phyloP scores from a whole-genome alignment of 2,797 vertebrate genomes.

The Melanotaenia maccullochi region DNA sequence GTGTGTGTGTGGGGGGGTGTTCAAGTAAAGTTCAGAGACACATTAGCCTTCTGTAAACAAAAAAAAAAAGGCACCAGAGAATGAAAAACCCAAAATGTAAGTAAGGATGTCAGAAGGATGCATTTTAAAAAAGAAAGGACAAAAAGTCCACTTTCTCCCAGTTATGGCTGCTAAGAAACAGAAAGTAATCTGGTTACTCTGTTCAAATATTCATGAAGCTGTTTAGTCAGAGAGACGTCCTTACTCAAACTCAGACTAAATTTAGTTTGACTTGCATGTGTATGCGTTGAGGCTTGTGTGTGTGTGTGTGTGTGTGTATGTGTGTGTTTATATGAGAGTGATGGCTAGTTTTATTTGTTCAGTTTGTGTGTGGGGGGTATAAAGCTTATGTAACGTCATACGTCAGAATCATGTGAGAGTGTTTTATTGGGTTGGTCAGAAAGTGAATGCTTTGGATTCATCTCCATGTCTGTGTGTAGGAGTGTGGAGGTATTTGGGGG shows the following conservation, averaged over 20 bases:
- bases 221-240: slow-evolving; percentile 30
- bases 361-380: slow-evolving; percentile 4
- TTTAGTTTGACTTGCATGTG: slow-evolving; percentile 19
- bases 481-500: too few relatives aligned
- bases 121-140: not conserved
- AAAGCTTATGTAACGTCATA: slow-evolving; percentile 15
- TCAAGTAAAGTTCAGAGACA: slow-evolving; percentile 6
- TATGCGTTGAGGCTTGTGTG: not conserved
- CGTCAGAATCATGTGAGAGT: not conserved
- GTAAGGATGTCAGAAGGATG: slow-evolving; percentile 5
- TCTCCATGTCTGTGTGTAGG: not conserved
- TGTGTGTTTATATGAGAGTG: not conserved
- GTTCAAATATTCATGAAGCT: slow-evolving; percentile 50
- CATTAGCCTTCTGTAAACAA: slow-evolving; percentile 5
- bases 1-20: too few relatives aligned
- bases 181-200: slow-evolving; percentile 19
- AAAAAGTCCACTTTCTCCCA: not conserved
- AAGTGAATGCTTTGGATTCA: slow-evolving; percentile 4
- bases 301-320: not conserved
- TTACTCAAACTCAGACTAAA: slow-evolving; percentile 33
- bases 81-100: not conserved
- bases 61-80: not conserved
- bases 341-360: not conserved
- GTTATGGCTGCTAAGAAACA: slow-evolving; percentile 2
- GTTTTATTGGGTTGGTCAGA: not conserved